Conservation (phyloP, 2,797 vertebrate species). For the Macropus fuliginosus region DNA sequence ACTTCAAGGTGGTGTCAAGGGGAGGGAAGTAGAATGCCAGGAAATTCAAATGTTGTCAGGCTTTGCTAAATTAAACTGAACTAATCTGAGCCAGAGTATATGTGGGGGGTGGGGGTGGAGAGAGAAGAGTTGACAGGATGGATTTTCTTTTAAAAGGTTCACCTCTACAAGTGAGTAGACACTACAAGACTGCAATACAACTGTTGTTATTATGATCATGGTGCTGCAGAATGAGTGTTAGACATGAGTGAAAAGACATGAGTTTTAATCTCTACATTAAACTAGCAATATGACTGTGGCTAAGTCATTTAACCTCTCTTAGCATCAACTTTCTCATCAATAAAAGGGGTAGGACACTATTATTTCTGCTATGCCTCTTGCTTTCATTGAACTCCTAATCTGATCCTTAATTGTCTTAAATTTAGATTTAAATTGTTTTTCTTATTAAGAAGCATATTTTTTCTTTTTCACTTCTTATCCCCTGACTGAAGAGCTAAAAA, state of each 20-base stretch:
- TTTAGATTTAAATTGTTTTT: background rate
- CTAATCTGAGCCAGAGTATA: background rate
- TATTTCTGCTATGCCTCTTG: background rate
- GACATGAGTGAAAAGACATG: background rate
- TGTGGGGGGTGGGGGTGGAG: background rate
- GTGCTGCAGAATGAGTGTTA: background rate
- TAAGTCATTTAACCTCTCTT: background rate
- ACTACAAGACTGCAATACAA: background rate
- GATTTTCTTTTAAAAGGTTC: background rate
- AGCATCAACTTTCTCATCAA: background rate
- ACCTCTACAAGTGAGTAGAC: background rate
- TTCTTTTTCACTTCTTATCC: background rate
- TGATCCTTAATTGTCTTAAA: background rate
- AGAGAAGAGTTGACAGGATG: background rate
- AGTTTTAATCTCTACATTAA: background rate
- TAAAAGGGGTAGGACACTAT: background rate
- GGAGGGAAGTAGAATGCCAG: background rate
- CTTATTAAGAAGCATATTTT: background rate
- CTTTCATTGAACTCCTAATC: background rate
- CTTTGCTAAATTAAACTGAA: background rate
- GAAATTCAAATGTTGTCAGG: background rate
- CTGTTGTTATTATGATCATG: background rate
- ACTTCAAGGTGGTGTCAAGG: background rate
- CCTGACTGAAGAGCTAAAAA: background rate
- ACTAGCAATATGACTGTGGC: background rate